phyloP scores from a whole-genome alignment of 2,797 vertebrate genomes.

The Rhinella marina region DNA sequence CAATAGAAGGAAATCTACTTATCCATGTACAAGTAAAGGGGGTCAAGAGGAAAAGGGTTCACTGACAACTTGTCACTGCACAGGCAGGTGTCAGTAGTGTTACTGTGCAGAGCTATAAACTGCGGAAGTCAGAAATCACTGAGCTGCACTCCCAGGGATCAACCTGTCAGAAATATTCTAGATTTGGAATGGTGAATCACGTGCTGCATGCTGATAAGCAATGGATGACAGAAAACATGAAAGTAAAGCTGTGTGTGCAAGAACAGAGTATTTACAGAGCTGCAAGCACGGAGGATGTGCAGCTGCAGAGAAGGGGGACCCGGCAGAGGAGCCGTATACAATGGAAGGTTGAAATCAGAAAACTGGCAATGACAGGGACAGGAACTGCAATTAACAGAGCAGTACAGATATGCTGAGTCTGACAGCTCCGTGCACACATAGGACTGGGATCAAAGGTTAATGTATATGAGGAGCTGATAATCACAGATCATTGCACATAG shows the following conservation, averaged over 20 bases:
- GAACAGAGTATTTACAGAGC: conserved; percentile 35
- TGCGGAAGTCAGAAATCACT: conserved; percentile 6
- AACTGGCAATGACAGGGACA: conserved; percentile 38
- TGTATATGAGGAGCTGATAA: no score
- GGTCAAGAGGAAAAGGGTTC: background rate
- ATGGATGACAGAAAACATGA: background rate
- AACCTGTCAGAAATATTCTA: conserved; percentile 13
- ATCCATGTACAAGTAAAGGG: background rate
- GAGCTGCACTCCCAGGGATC: conserved; percentile 23
- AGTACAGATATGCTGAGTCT: conserved; percentile 17
- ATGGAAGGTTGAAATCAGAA: conserved; percentile 38
- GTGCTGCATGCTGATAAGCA: conserved; percentile 24
- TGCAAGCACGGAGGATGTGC: conserved; percentile 42
- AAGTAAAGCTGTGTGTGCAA: conserved; percentile 20
- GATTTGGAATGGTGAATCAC: background rate
- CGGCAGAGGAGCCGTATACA: conserved; percentile 18
- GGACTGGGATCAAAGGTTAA: no score
- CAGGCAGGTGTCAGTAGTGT: background rate
- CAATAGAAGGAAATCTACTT: background rate
- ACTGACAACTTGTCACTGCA: background rate
- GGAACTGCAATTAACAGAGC: conserved; percentile 54
- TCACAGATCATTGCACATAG: no score
- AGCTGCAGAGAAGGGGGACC: conserved; percentile 38
- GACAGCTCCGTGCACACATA: conserved; percentile 35
- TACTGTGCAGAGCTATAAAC: background rate